Evolutionary conservation across 2,797 vertebrate genomes (phyloP), one percentile per base, ranked within the genome.

Genomic region (Cebuella pygmaea): DNA sequence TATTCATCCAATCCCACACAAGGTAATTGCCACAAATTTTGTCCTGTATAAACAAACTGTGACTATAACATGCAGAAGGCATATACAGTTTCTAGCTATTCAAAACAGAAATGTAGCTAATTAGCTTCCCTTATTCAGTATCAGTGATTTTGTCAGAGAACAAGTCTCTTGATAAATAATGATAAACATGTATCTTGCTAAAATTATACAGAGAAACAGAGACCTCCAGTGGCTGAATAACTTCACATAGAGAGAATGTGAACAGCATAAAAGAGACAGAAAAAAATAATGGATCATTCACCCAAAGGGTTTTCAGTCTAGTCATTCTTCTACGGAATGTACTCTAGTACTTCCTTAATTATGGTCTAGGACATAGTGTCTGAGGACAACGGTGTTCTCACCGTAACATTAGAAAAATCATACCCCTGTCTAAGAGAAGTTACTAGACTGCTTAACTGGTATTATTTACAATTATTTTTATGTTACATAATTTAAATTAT

Each of bases 201-300:
- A 93, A 94, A 86, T 78, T 96, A 41, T 76, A 76, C 30, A 95
- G 97, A 90, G 96, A 86, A 89, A 96, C 75, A 97, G 93, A 97
- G 95, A 97, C 97, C 88, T 88, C 97, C 94, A 97, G 95, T 96
- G 97, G 97, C 80, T 86, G 46, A 97, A 88, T 36, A 82, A 83
- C 74, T 94, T 96, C 94, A 64, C 44, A 70, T 13, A 80, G 36
- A 70, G 82, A 86, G 76, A 92, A 85, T 90, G 24, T 36, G 74
- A 94, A 50, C 30, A 94, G 50, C 61, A 78, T 61, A 67, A 80
- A 93, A 39, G 75, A 97, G 76, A 93, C 85, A 88, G 82, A 84
- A 96, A 96, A 94, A 93, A 4, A 74, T 20, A 90, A 82, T 20
- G 27, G 26, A 36, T 87, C 91, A 75, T 93, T 70, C 61, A 93